phyloP scores from a whole-genome alignment of 2,113 vertebrate genomes.

The Synodontis membranacea region DNA sequence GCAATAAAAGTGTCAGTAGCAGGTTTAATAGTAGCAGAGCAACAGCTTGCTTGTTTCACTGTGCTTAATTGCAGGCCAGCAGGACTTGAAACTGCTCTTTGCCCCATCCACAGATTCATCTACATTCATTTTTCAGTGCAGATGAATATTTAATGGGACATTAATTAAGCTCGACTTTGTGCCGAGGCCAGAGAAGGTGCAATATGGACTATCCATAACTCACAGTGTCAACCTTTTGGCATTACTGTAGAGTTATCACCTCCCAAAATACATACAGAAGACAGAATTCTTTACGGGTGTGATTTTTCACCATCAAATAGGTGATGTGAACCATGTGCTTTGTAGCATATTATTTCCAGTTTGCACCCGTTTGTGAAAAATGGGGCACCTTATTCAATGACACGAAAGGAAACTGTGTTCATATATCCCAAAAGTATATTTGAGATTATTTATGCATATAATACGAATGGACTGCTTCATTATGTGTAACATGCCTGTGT shows the following conservation, averaged over 20 bases:
- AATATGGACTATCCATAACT: conserved; percentile 59
- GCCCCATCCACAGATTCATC: conserved; percentile 61
- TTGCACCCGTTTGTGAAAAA: conserved; percentile 4
- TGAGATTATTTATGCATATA: conserved; percentile 50
- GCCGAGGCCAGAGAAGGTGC: conserved; percentile 58
- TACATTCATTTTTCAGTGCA: conserved; percentile 70
- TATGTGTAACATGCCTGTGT: neutral
- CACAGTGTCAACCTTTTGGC: conserved; percentile 52
- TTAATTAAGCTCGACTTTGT: conserved; percentile 67
- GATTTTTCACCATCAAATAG: conserved; percentile 43
- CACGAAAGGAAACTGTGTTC: conserved; percentile 44
- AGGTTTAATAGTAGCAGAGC: conserved; percentile 52
- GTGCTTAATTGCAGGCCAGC: conserved; percentile 59
- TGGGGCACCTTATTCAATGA: conserved; percentile 38
- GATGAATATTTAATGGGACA: conserved; percentile 71
- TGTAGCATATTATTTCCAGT: neutral
- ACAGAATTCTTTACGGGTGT: conserved; percentile 35
- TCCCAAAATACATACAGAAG: conserved; percentile 53
- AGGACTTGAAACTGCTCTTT: conserved; percentile 56
- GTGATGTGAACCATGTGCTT: neutral
- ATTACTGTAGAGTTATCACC: conserved; percentile 55
- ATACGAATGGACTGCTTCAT: conserved; percentile 45
- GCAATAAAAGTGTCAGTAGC: conserved; percentile 51
- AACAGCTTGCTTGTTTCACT: conserved; percentile 53
- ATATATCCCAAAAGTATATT: conserved; percentile 36